Conservation (phyloP, 2,797 vertebrate genomes). For the Chaetodon trifasciatus region DNA sequence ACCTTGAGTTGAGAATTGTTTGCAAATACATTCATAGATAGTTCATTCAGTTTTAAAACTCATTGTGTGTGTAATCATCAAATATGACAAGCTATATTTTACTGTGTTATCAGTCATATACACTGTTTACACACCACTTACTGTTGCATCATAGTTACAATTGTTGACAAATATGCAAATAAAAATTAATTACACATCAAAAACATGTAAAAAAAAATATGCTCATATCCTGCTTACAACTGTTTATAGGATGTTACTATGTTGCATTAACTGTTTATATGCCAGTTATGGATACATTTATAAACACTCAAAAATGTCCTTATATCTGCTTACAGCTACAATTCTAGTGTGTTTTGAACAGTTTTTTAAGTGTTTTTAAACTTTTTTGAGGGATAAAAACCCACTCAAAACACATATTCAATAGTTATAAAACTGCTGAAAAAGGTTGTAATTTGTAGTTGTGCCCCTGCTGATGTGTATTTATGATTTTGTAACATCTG, state of each 20-base stretch:
- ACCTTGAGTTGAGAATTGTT: no score
- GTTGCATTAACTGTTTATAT: not conserved
- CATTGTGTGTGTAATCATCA: not conserved
- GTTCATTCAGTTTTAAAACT: no score
- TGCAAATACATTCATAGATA: not conserved
- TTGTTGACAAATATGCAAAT: not conserved
- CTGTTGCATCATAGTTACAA: not conserved
- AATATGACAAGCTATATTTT: not conserved
- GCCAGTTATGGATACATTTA: not conserved
- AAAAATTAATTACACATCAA: not conserved
- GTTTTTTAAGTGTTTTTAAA: not conserved
- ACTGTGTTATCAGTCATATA: not conserved
- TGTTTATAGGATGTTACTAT: not conserved
- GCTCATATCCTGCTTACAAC: not conserved
- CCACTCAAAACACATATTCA: not conserved
- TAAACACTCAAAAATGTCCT: not conserved
- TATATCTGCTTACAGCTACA: not conserved
- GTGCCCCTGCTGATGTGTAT: not conserved
- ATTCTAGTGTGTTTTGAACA: not conserved
- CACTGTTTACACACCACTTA: no score
- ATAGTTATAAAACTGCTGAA: not conserved
- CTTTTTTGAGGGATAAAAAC: not conserved
- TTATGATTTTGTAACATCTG: not conserved
- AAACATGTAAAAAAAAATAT: not conserved
- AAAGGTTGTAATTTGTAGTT: not conserved